Percentiles rank a stretch among this genome's conserved stretches.
phyloP scores from a whole-genome alignment of 1,140 invertebrate species.

The Drosophila sp. region DNA sequence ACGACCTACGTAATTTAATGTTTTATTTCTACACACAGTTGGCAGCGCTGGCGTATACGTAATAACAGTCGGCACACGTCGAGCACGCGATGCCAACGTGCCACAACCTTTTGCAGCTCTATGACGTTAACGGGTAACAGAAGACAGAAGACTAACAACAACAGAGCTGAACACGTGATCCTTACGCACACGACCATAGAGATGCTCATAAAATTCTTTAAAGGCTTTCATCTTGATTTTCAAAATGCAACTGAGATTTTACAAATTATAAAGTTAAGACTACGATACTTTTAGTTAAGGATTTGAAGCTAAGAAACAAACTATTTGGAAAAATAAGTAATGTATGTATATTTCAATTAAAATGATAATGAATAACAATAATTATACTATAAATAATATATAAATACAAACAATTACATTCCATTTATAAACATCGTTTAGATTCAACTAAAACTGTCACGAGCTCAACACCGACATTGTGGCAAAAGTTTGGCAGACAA shows the following conservation, averaged over 20 bases:
- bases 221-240: background rate
- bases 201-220: conserved; percentile 1
- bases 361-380: no score
- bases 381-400: no score
- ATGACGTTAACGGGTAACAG: conserved; percentile 42
- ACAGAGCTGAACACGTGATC: conserved; percentile 55
- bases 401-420: no score
- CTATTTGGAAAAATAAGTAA: no score
- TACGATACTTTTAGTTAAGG: no score
- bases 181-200: no score
- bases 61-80: conserved; percentile 65
- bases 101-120: conserved; percentile 52
- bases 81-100: conserved; percentile 74
- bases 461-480: conserved; percentile 41
- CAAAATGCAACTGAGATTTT: background rate
- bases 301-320: no score
- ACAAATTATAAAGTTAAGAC: background rate
- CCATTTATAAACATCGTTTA: background rate
- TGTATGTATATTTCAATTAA: no score
- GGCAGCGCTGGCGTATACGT: conserved; percentile 67
- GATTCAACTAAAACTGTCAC: conserved; percentile 33
- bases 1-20: conserved; percentile 76
- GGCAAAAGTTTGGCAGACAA: conserved; percentile 45
- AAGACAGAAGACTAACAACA: conserved; percentile 13
- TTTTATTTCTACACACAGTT: conserved; percentile 73